These are phyloP conservation scores for Drosophila rubida DNA, from an alignment of 2,888 invertebrate species.

Conservation along the genomic window DNA sequence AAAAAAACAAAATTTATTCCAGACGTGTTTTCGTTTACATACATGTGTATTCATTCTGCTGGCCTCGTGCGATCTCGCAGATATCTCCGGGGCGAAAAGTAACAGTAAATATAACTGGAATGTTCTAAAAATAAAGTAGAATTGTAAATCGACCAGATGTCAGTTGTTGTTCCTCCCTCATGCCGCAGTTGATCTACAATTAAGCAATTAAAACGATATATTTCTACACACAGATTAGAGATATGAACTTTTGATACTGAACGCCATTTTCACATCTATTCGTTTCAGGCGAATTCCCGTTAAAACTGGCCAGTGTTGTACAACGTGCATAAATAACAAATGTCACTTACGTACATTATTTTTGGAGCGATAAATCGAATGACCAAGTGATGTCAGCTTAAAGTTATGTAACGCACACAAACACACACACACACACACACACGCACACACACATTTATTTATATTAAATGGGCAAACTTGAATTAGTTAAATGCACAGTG, in stretches of 20 bases:
- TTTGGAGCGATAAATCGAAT: slow-evolving; percentile 25
- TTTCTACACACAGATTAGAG: slow-evolving; percentile 23
- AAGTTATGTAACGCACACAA: slow-evolving; percentile 46
- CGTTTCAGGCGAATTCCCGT: slow-evolving; percentile 41
- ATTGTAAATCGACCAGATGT: slow-evolving; percentile 14
- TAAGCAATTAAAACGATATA: slow-evolving; percentile 61
- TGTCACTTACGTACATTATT: slow-evolving; percentile 31
- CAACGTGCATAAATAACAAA: slow-evolving; percentile 29
- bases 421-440: slow-evolving; percentile 34
- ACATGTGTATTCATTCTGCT: slow-evolving; percentile 27
- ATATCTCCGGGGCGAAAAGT: slow-evolving; percentile 26
- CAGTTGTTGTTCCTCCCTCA: not conserved
- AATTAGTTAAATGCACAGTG: slow-evolving; percentile 65
- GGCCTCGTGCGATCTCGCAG: slow-evolving; percentile 8
- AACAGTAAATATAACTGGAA: slow-evolving; percentile 58
- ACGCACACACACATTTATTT: slow-evolving; percentile 29
- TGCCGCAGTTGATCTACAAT: slow-evolving; percentile 69
- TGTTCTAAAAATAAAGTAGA: slow-evolving; percentile 57
- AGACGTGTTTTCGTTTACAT: slow-evolving; percentile 52
- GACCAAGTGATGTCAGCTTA: slow-evolving; percentile 69
- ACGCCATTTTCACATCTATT: slow-evolving; percentile 20
- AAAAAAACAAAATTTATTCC: slow-evolving; percentile 64
- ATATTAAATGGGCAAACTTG: slow-evolving; percentile 32
- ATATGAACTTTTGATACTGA: slow-evolving; percentile 40
- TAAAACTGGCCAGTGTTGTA: slow-evolving; percentile 43